Percentiles rank a stretch among this genome's conserved stretches.
Evolutionary conservation across 2,113 vertebrate species (phyloP).

Genomic region (Malurus melanocephalus): DNA sequence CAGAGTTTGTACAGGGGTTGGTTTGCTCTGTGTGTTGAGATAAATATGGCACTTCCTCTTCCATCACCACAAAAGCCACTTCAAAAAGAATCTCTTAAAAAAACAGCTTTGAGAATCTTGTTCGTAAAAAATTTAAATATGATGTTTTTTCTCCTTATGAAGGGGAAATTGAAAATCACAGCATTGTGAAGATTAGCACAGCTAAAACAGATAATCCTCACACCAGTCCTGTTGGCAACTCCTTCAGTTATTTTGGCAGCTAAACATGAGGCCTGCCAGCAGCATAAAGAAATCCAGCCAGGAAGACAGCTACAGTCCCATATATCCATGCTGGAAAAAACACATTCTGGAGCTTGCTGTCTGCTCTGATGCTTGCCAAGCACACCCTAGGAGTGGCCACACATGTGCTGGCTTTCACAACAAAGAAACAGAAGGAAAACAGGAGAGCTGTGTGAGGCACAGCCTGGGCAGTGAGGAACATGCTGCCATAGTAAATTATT

Average conservation of each 20-base stretch:
- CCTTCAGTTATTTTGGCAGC: not conserved
- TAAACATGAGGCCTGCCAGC: not conserved
- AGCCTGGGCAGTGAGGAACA: not conserved
- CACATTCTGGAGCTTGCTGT: not conserved
- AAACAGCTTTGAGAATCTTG: not conserved
- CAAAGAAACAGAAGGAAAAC: not conserved
- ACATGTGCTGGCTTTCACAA: constrained; percentile 18
- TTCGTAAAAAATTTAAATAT: not conserved
- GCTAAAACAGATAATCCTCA: constrained; percentile 50
- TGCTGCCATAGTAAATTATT: not conserved
- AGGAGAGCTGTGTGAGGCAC: not conserved
- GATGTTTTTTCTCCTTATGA: not conserved
- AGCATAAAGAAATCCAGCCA: constrained; percentile 21
- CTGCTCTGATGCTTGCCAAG: constrained; percentile 26
- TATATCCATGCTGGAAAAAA: constrained; percentile 17
- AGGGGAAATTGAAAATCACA: constrained; percentile 1
- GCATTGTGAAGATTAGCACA: constrained; percentile 25
- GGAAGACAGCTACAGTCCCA: constrained; percentile 2
- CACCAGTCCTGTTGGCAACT: constrained; percentile 32
- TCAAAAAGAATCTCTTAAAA: not conserved
- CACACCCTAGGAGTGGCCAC: constrained; percentile 40
- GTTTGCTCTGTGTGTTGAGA: not conserved
- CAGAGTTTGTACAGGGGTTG: not conserved
- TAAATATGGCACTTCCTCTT: not conserved
- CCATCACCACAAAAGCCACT: not conserved